phyloP scores from a whole-genome alignment of 1,140 invertebrate genomes.

The Neodiprion lecontei region DNA sequence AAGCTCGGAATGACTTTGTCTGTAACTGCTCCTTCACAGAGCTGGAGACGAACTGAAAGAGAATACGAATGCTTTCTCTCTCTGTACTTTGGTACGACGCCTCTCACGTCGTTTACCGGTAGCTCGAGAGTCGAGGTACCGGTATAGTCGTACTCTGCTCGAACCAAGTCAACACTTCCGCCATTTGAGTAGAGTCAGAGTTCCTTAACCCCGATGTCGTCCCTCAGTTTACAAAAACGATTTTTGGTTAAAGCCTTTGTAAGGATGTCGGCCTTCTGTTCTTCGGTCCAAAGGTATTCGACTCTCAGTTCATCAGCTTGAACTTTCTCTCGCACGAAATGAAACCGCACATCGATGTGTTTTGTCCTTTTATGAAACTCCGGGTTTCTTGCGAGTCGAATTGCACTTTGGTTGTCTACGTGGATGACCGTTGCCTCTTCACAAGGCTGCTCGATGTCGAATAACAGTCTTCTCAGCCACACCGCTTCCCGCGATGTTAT shows the following conservation, averaged over 20 bases:
- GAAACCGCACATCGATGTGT: slow-evolving; percentile 37
- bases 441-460: slow-evolving; percentile 21
- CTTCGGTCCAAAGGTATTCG: slow-evolving; percentile 20
- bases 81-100: not conserved
- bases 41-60: not conserved
- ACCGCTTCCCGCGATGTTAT: slow-evolving; percentile 49
- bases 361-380: slow-evolving; percentile 34
- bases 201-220: slow-evolving; percentile 5
- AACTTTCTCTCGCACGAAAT: slow-evolving; percentile 37
- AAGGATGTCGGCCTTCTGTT: slow-evolving; percentile 18
- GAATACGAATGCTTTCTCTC: not conserved
- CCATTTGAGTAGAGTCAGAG: not conserved
- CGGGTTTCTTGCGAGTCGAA: slow-evolving; percentile 28
- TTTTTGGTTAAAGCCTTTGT: slow-evolving; percentile 14
- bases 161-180: not conserved
- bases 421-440: slow-evolving; percentile 24
- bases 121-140: not conserved
- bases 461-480: slow-evolving; percentile 35
- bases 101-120: not conserved
- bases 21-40: not conserved
- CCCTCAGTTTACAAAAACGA: slow-evolving; percentile 11
- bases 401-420: slow-evolving; percentile 34
- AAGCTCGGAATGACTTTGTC: not conserved
- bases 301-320: slow-evolving; percentile 20
- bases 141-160: slow-evolving; percentile 9